These are phyloP conservation scores for Mormoops blainvillei DNA, from an alignment of 2,113 vertebrate species.

Conservation along the genomic window DNA sequence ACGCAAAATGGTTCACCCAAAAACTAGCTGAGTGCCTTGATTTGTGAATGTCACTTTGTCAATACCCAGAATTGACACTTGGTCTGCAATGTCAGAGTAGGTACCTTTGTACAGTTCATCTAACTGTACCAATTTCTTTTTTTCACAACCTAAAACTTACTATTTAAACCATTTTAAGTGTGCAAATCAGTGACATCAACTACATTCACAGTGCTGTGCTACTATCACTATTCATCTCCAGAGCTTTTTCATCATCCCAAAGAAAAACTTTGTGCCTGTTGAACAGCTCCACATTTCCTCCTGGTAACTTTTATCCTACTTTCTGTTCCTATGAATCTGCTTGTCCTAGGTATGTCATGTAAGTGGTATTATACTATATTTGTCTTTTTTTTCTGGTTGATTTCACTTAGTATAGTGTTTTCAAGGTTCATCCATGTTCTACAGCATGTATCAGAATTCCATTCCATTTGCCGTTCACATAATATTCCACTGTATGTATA, in stretches of 20 bases:
- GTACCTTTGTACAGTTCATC: not conserved
- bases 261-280: too few relatives aligned
- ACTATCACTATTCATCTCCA: too few relatives aligned
- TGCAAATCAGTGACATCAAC: too few relatives aligned
- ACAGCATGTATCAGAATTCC: not conserved
- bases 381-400: not conserved
- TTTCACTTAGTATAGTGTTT: not conserved
- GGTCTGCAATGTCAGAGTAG: not conserved
- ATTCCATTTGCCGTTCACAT: not conserved
- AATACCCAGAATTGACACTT: not conserved
- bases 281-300: too few relatives aligned
- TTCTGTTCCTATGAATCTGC: too few relatives aligned
- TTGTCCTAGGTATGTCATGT: too few relatives aligned
- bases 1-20: not conserved
- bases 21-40: not conserved
- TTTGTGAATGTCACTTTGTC: not conserved
- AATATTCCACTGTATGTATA: not conserved
- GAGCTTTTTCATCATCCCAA: too few relatives aligned
- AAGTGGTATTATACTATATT: too few relatives aligned
- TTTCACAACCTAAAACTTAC: too few relatives aligned
- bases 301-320: too few relatives aligned
- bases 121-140: not conserved
- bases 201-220: too few relatives aligned
- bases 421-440: not conserved
- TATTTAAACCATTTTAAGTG: too few relatives aligned